Evolutionary conservation across 1,140 invertebrate genomes (phyloP).

Genomic region (Heliconius eleuchia): DNA sequence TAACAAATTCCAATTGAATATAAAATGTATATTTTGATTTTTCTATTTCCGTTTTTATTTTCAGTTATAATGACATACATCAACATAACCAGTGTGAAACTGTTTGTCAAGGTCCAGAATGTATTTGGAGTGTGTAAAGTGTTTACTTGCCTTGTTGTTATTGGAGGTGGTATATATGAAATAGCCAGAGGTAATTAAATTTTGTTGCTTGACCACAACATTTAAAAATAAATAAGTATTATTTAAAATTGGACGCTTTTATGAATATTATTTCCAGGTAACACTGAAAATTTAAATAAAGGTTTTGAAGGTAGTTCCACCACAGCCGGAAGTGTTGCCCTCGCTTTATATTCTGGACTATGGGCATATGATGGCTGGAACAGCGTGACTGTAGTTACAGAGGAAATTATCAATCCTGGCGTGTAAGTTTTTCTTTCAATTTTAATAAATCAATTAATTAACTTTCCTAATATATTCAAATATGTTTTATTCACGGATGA

Average conservation of each 20-base stretch:
- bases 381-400: conserved; percentile 94
- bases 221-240: too few species aligned
- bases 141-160: conserved; percentile 90
- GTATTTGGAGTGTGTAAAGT: conserved; percentile 94
- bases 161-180: conserved; percentile 91
- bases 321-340: conserved; percentile 87
- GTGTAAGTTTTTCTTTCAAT: conserved; percentile 80
- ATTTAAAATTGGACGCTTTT: too few species aligned
- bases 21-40: neutral
- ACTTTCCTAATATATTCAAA: too few species aligned
- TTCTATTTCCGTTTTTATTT: conserved; percentile 62
- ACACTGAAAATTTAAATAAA: conserved; percentile 86
- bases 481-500: too few species aligned
- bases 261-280: conserved; percentile 55
- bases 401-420: conserved; percentile 94
- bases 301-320: conserved; percentile 90
- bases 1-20: neutral
- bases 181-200: conserved; percentile 83
- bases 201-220: neutral
- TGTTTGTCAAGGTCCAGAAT: conserved; percentile 94
- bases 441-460: neutral
- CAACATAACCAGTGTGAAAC: conserved; percentile 93
- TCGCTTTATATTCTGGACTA: conserved; percentile 96
- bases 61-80: conserved; percentile 93
- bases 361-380: conserved; percentile 99